Evolutionary conservation across 2,797 vertebrate genomes (phyloP).

Genomic region (Pitangus sulphuratus): DNA sequence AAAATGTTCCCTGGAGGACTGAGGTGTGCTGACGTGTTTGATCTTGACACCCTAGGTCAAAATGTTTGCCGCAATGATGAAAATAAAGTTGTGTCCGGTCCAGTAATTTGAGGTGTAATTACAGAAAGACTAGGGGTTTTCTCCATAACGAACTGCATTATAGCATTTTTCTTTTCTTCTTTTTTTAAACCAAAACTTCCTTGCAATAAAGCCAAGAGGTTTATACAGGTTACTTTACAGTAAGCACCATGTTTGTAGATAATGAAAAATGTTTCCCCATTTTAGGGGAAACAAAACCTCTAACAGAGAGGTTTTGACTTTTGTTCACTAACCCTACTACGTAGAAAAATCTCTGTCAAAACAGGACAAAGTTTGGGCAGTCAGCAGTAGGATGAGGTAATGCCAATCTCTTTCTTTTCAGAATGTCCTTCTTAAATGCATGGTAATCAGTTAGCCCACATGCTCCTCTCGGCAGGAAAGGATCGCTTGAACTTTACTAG

Average conservation of each 20-base stretch:
- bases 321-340: neutral
- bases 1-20: rapidly evolving
- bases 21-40: rapidly evolving
- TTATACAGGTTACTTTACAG: neutral
- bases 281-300: neutral
- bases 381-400: neutral
- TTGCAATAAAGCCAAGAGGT: neutral
- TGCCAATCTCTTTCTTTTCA: neutral
- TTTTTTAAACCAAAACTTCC: neutral
- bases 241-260: neutral
- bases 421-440: neutral
- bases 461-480: neutral
- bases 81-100: neutral
- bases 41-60: rapidly evolving
- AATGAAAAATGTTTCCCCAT: neutral
- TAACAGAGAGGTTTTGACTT: neutral
- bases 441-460: neutral
- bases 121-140: neutral
- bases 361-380: neutral
- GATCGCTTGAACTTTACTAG: neutral
- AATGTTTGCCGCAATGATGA: neutral
- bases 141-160: neutral
- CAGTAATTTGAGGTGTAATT: neutral
- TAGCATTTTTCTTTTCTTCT: neutral
- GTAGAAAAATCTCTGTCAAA: neutral